These are phyloP conservation scores for Rhinolophus ferrumequinum DNA, from an alignment of 2,113 vertebrate species.

Conservation along the genomic window DNA sequence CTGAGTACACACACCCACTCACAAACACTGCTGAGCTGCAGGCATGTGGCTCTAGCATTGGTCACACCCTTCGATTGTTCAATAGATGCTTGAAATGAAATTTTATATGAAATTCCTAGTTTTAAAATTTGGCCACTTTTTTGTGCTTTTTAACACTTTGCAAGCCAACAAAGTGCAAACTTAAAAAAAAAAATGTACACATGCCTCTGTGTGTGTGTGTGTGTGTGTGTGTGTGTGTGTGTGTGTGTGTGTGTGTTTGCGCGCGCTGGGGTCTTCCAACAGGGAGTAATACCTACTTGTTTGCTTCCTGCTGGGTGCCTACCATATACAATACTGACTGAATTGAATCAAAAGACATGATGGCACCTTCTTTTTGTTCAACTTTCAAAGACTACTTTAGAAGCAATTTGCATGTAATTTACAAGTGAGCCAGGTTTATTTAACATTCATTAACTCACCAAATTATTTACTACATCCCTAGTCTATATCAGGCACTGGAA, in stretches of 20 bases:
- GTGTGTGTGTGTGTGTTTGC: background rate
- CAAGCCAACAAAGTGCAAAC: background rate
- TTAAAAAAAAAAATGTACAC: background rate
- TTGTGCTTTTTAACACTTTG: background rate
- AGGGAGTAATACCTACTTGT: background rate
- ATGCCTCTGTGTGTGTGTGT: background rate
- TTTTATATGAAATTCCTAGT: background rate
- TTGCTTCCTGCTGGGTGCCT: background rate
- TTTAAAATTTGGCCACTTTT: background rate
- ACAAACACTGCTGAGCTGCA: background rate
- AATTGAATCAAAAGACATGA: background rate
- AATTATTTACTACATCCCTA: background rate
- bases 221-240: background rate
- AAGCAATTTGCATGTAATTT: background rate
- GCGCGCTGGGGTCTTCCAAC: background rate
- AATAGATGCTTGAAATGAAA: background rate
- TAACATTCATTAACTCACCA: conserved; percentile 39
- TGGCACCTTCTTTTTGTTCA: background rate
- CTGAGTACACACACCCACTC: background rate
- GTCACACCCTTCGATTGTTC: background rate
- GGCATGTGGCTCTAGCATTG: too few species aligned
- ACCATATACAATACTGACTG: background rate
- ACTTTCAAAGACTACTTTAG: background rate
- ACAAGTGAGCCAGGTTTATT: background rate
- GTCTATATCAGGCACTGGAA: background rate